A percentile compares a stretch with the other conserved stretches of the same genome.
Evolutionary conservation across 2,113 vertebrate species (phyloP).

Genomic region (Cephalopterus ornatus): DNA sequence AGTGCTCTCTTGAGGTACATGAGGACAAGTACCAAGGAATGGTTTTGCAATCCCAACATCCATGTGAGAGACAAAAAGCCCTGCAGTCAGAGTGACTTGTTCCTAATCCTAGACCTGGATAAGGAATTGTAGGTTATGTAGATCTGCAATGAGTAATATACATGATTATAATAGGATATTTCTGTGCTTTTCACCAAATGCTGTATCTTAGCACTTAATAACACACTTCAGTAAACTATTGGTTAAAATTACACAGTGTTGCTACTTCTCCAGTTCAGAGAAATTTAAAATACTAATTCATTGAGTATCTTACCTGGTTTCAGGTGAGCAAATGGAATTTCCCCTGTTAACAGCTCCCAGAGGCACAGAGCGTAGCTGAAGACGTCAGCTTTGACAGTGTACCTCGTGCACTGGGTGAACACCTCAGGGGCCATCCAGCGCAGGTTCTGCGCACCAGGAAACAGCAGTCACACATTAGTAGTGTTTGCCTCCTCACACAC

Average conservation of each 20-base stretch:
- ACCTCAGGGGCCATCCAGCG: conserved; percentile 97
- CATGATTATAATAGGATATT: not conserved
- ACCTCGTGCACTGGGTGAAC: conserved; percentile 92
- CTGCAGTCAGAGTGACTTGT: not conserved
- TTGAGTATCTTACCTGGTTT: conserved; percentile 83
- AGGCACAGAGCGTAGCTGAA: conserved; percentile 95
- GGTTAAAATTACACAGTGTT: not conserved
- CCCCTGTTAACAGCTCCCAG: conserved; percentile 91
- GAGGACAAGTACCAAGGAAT: not conserved
- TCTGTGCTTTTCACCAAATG: not conserved
- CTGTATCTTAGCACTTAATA: not conserved
- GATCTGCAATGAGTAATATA: not conserved
- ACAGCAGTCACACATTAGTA: not conserved
- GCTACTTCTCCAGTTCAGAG: not conserved
- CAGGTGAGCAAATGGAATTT: conserved; percentile 92
- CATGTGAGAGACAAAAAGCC: not conserved
- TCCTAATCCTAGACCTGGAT: not conserved
- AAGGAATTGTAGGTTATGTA: not conserved
- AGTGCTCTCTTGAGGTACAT: not conserved
- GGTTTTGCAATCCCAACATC: not conserved
- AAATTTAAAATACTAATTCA: not conserved
- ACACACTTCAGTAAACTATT: not conserved
- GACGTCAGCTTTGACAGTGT: conserved; percentile 92
- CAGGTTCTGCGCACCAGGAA: conserved; percentile 78
- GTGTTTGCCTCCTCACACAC: not conserved